Conservation (phyloP, 1,140 invertebrate genomes). For the Neodiprion pinetum region DNA sequence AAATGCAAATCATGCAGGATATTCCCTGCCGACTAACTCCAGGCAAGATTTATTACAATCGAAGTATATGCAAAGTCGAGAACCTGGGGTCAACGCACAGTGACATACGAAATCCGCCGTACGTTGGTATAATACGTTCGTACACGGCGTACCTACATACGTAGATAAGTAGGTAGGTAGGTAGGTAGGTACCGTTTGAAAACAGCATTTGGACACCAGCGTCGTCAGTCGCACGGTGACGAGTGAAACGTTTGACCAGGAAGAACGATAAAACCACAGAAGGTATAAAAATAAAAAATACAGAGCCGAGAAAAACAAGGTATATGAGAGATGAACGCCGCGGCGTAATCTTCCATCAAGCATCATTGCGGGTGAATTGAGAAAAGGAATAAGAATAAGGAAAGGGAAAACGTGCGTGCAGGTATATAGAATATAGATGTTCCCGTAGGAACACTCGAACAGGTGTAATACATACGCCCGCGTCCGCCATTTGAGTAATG, state of each 20-base stretch:
- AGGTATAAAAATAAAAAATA: neutral
- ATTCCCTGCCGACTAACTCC: neutral
- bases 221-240: neutral
- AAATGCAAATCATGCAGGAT: neutral
- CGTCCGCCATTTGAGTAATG: constrained; percentile 10
- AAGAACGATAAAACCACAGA: neutral
- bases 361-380: no score
- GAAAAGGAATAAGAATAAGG: neutral
- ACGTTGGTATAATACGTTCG: neutral
- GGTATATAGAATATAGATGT: neutral
- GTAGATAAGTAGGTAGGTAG: neutral
- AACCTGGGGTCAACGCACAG: neutral
- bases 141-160: neutral
- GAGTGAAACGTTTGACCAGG: neutral
- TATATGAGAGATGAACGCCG: no score
- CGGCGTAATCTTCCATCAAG: no score
- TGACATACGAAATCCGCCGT: neutral
- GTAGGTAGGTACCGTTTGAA: neutral
- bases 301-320: no score
- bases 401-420: neutral
- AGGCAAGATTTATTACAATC: neutral
- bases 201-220: neutral
- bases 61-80: constrained; percentile 3
- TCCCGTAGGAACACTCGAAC: neutral
- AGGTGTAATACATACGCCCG: constrained; percentile 1